Evolutionary conservation across 2,113 vertebrate genomes (phyloP).

Genomic region (Eurypyga helias): DNA sequence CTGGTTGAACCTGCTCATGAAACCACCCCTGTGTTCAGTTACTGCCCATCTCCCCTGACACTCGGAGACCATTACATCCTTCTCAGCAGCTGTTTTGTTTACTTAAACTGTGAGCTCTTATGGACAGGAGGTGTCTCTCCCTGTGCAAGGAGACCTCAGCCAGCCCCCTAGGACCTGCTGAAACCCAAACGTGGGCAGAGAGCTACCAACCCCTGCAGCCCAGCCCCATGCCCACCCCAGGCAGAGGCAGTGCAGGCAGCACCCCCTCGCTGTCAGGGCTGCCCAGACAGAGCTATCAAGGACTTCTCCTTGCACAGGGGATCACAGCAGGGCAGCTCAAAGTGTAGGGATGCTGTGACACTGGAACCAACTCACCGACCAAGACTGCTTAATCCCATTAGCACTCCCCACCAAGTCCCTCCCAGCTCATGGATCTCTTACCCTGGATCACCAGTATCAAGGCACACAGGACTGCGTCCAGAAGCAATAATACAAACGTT

Average conservation of each 20-base stretch:
- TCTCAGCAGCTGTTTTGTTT: not conserved
- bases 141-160: not conserved
- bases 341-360: not conserved
- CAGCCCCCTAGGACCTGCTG: not conserved
- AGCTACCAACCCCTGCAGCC: not conserved
- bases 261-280: not conserved
- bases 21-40: not conserved
- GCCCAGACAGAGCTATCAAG: accelerated
- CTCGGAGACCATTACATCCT: not conserved
- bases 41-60: not conserved
- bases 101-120: not conserved
- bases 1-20: not conserved
- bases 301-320: not conserved
- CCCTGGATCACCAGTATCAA: not conserved
- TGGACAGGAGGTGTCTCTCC: not conserved
- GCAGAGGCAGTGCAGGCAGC: not conserved
- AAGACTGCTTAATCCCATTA: not conserved
- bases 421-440: not conserved
- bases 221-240: not conserved
- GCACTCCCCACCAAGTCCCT: not conserved
- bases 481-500: not conserved
- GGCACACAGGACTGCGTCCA: not conserved
- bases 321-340: not conserved
- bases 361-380: not conserved
- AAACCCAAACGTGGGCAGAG: not conserved